A percentile compares a stretch with the other conserved stretches of the same genome.
These are phyloP conservation scores for Grallaria varia DNA, from an alignment of 2,113 vertebrate species.

Conservation along the genomic window DNA sequence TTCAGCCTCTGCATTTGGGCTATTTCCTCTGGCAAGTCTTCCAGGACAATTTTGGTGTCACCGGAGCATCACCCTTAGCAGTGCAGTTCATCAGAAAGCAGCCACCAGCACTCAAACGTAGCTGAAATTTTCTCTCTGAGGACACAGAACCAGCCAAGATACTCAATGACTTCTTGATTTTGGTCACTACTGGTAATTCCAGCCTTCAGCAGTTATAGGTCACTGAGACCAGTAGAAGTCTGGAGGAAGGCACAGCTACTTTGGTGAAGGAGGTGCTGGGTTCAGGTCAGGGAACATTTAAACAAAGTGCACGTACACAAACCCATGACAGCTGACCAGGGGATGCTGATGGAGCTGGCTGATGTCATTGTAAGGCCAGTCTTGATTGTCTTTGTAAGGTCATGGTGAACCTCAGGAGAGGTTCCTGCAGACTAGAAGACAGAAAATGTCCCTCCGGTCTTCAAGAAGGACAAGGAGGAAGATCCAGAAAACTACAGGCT, in stretches of 20 bases:
- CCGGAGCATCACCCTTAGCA: not conserved
- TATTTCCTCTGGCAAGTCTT: not conserved
- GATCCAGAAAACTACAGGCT: not conserved
- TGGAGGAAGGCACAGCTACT: not conserved
- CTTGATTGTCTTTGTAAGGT: not conserved
- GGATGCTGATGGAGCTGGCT: not conserved
- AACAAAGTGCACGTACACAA: not conserved
- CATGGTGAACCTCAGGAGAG: not conserved
- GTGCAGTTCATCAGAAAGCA: not conserved
- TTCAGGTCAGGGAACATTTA: not conserved
- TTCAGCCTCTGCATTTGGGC: not conserved
- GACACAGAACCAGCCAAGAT: not conserved
- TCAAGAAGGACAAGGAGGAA: not conserved
- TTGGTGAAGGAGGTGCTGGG: not conserved
- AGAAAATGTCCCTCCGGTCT: not conserved
- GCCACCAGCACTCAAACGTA: not conserved
- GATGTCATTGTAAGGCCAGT: not conserved
- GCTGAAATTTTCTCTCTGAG: not conserved
- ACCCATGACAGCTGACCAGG: not conserved
- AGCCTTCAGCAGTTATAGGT: not conserved
- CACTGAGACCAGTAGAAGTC: not conserved
- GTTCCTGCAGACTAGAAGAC: not conserved
- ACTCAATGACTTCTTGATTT: not conserved
- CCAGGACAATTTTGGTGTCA: not conserved
- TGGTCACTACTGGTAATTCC: not conserved